phyloP scores from a whole-genome alignment of 2,888 invertebrate species.

The Pardosa pseudoannulata region DNA sequence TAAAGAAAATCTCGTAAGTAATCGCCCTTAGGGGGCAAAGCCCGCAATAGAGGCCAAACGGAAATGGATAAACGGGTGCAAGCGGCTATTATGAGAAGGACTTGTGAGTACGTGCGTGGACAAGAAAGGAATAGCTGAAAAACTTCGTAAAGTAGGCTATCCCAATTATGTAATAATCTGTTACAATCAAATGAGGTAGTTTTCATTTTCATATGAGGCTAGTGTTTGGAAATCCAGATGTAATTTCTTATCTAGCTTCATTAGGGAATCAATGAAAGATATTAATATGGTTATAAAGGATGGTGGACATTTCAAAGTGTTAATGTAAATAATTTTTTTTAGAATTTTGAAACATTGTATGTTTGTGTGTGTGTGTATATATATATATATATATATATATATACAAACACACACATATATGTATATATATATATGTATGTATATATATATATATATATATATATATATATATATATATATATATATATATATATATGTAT shows the following conservation, averaged over 20 bases:
- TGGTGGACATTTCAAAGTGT: too few species aligned
- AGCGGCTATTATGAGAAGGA: background rate
- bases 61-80: conserved; percentile 1
- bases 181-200: background rate
- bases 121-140: background rate
- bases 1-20: background rate
- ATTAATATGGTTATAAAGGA: background rate
- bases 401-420: too few species aligned
- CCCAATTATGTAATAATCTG: conserved; percentile 2
- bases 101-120: conserved; percentile 2
- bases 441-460: too few species aligned
- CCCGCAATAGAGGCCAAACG: background rate
- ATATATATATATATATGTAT: too few species aligned
- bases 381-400: too few species aligned
- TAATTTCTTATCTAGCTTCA: background rate
- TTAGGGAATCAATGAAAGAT: background rate
- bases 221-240: background rate
- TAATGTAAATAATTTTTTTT: too few species aligned
- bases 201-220: background rate
- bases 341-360: too few species aligned
- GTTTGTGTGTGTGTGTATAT: too few species aligned
- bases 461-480: too few species aligned
- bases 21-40: background rate
- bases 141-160: background rate
- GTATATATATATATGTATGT: too few species aligned